Evolutionary conservation across 2,113 vertebrate species (phyloP).

Genomic region (Laticauda laticaudata): DNA sequence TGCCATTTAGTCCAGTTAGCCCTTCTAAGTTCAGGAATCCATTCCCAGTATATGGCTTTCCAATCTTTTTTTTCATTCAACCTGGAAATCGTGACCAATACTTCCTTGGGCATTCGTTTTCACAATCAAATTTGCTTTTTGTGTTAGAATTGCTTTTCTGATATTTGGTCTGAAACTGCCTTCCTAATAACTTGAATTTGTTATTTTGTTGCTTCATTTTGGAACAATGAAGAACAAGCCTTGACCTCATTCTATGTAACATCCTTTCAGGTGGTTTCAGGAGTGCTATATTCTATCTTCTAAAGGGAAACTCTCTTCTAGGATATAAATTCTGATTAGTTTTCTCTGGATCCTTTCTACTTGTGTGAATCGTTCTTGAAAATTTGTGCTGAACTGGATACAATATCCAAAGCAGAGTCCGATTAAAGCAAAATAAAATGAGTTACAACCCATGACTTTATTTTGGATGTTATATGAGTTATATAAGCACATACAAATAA

Average conservation of each 20-base stretch:
- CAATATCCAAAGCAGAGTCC: not conserved
- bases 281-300: not conserved
- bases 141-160: not conserved
- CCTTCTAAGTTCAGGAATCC: not conserved
- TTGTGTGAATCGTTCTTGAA: not conserved
- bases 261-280: not conserved
- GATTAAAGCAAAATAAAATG: not conserved
- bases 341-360: not conserved
- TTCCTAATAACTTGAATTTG: not conserved
- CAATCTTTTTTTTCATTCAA: not conserved
- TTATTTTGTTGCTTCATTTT: not conserved
- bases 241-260: not conserved
- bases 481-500: not conserved
- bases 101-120: not conserved
- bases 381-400: not conserved
- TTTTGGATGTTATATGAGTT: not conserved
- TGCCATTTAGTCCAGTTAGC: not conserved
- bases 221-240: not conserved
- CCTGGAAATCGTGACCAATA: not conserved
- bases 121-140: not conserved
- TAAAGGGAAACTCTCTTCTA: not conserved
- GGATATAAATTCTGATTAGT: not conserved
- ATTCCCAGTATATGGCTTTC: not conserved
- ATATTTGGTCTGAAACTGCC: not conserved
- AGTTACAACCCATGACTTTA: not conserved